Evolutionary conservation across 2,888 invertebrate genomes (phyloP), one percentile per base, ranked within the genome.

Genomic region (Morpho achilles): DNA sequence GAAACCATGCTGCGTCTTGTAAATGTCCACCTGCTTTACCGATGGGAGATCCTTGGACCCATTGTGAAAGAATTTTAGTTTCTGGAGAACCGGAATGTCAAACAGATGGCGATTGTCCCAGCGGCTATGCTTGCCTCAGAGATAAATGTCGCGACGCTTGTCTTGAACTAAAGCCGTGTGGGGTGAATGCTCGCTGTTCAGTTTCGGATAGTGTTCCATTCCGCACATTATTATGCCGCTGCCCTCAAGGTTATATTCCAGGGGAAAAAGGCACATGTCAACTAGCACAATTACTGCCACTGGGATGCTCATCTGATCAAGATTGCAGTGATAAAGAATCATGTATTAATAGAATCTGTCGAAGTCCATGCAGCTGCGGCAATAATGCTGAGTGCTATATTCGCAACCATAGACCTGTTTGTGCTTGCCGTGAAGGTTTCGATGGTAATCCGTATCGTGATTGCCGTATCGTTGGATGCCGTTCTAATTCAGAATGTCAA

Each of bases 291-390:
- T 82, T 95, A 61, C 93, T 94, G 77, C 92, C 94, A 63, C 93
- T 93, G 67, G 96, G 96, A 51, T 98, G 98, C 74, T 93, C 94
- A 16, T 91, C 93, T 7, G 96, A 98, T 75, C 91, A 91, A 60
- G 97, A 97, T 67, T 98, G 98, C 76, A 90, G 92, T 5, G 93
- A 93, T 51, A 93, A 92, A 65, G 96, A 97, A 78, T 94, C 97
- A 8, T 98, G 98, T 75, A 93, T 97, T 47, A 96, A 97, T 74
- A 92, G 97, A 71, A 93, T 96, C 68, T 98, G 98, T 74, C 92
- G 96, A 68, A 95, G 96, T 71, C 97, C 97, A 9, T 97, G 97
- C 79, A 95, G 95, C 73, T 98, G 97, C 76, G 97, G 97, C 54
- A 92, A 93, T 45, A 95, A 97, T 72, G 95, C 97, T 45, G 93